These are phyloP conservation scores for Pachyuromys duprasi DNA, from an alignment of 2,797 vertebrate species.

Conservation along the genomic window DNA sequence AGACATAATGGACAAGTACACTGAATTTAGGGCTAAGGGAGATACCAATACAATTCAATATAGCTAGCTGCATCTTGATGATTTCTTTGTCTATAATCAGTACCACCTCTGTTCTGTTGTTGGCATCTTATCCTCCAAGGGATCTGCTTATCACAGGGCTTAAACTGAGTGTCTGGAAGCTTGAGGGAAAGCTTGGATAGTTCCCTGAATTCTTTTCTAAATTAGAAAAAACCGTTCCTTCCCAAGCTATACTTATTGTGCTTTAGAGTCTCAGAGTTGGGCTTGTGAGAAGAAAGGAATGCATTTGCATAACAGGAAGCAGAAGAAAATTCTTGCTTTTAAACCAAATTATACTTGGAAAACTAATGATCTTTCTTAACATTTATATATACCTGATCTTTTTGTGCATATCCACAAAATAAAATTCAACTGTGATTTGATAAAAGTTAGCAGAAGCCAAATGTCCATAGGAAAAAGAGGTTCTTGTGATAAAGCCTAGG, in stretches of 20 bases:
- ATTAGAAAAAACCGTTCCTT: background rate
- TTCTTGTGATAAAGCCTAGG: background rate
- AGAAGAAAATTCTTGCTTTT: constrained; percentile 51
- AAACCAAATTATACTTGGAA: constrained; percentile 59
- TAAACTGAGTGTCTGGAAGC: background rate
- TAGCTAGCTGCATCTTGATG: background rate
- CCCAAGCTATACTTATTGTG: background rate
- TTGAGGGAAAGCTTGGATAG: background rate
- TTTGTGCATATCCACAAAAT: background rate
- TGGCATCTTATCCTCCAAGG: background rate
- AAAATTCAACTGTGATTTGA: background rate
- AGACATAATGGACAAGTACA: background rate
- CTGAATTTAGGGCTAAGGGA: background rate
- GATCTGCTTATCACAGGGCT: background rate
- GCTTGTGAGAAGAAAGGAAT: constrained; percentile 56
- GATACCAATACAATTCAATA: constrained; percentile 21
- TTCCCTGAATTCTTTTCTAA: constrained; percentile 58
- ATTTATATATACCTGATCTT: background rate
- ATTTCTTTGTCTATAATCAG: background rate
- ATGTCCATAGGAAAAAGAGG: background rate
- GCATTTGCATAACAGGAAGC: constrained; percentile 22
- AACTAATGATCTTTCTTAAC: constrained; percentile 21
- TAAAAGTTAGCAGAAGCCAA: constrained; percentile 48
- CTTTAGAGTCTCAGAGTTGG: constrained; percentile 57
- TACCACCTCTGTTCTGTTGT: background rate